Conservation (phyloP, 2,888 invertebrate species). For the Leptopilina drosophilae region DNA sequence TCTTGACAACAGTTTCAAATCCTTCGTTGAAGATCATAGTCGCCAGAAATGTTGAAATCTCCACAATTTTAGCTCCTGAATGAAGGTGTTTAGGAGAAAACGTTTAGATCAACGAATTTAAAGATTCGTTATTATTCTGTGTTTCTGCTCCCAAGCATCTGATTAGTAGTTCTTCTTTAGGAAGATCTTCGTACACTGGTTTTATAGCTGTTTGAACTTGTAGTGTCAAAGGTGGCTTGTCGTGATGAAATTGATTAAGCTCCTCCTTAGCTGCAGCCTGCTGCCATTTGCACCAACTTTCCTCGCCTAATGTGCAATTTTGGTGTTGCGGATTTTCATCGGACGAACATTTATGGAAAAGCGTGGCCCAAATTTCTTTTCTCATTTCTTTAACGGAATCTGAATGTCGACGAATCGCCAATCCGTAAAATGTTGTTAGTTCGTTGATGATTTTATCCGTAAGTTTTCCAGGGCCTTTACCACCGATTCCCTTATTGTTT, state of each 20-base stretch:
- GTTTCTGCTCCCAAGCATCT: constrained; percentile 50
- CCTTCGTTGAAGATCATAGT: constrained; percentile 54
- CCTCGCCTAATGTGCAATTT: constrained; percentile 26
- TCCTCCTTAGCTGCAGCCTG: background rate
- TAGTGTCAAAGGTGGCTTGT: constrained; percentile 15
- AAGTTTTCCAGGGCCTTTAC: constrained; percentile 27
- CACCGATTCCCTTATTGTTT: constrained; percentile 19
- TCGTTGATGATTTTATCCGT: constrained; percentile 32
- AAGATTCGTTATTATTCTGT: constrained; percentile 53
- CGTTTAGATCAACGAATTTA: constrained; percentile 55
- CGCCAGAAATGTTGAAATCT: constrained; percentile 52
- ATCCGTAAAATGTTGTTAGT: constrained; percentile 29
- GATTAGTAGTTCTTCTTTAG: constrained; percentile 33
- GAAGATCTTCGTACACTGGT: constrained; percentile 48
- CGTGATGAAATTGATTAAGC: constrained; percentile 44
- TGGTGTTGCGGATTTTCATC: constrained; percentile 33
- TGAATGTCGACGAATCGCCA: constrained; percentile 26
- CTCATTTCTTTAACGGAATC: constrained; percentile 28
- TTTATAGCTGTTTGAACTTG: constrained; percentile 49
- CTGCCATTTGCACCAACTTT: constrained; percentile 42
- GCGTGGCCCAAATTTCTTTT: constrained; percentile 38
- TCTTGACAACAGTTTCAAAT: constrained; percentile 28
- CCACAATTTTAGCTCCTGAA: constrained; percentile 46
- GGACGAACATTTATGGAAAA: constrained; percentile 20
- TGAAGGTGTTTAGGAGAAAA: constrained; percentile 53